These are phyloP conservation scores for Centrocercus urophasianus DNA, from an alignment of 2,113 vertebrate genomes.

Conservation along the genomic window DNA sequence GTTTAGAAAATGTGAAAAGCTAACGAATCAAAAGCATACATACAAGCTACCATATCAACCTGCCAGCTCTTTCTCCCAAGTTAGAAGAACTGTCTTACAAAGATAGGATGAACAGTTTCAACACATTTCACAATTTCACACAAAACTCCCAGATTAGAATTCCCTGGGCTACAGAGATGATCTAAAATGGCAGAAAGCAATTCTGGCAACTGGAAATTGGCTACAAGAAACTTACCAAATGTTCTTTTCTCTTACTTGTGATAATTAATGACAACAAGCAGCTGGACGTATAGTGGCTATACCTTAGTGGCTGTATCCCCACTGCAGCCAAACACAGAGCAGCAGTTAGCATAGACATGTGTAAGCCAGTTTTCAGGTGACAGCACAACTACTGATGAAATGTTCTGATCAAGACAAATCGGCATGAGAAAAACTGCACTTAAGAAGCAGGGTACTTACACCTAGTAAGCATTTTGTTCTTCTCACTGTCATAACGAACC, in stretches of 20 bases:
- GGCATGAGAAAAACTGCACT: background rate
- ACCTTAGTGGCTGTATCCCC: background rate
- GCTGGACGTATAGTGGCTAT: background rate
- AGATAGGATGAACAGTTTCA: background rate
- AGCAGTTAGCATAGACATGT: background rate
- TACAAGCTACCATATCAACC: background rate
- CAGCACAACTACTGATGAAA: background rate
- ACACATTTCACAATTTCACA: background rate
- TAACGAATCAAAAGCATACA: background rate
- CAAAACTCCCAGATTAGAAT: background rate
- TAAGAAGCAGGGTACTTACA: background rate
- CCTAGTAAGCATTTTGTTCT: accelerated
- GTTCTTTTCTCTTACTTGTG: background rate
- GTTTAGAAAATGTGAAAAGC: background rate
- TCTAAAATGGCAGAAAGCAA: background rate
- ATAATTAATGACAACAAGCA: background rate
- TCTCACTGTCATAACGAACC: background rate
- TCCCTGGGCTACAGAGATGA: background rate
- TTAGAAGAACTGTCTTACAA: background rate
- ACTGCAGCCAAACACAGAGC: background rate
- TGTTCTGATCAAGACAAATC: background rate
- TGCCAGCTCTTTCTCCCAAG: background rate
- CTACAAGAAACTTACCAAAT: background rate
- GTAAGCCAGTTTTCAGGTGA: background rate
- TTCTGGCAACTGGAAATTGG: background rate